phyloP scores from a whole-genome alignment of 2,113 vertebrate species.

The Aythya baeri region DNA sequence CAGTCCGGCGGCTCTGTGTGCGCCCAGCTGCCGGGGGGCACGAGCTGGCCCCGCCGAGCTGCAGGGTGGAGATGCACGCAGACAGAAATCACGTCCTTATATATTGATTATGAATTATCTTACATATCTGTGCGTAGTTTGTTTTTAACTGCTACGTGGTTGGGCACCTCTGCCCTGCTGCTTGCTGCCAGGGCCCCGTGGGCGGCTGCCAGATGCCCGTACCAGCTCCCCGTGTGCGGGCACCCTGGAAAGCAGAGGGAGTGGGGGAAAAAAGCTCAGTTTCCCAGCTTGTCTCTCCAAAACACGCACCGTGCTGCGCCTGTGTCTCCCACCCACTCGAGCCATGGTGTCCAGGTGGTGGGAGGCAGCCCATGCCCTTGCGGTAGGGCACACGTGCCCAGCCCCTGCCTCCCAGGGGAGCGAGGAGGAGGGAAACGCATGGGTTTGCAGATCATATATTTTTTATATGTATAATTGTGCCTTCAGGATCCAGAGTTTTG shows the following conservation, averaged over 20 bases:
- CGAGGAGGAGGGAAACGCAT: background rate
- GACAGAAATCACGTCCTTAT: background rate
- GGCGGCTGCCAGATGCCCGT: background rate
- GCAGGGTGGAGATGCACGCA: too few species aligned
- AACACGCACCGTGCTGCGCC: background rate
- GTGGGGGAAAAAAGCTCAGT: rapidly evolving
- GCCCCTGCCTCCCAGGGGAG: rapidly evolving
- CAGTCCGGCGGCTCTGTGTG: background rate
- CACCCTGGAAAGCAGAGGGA: background rate
- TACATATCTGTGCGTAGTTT: background rate
- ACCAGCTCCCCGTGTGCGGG: rapidly evolving
- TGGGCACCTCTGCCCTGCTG: background rate
- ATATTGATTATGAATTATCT: too few species aligned
- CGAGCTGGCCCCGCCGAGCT: background rate
- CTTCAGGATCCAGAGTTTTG: background rate
- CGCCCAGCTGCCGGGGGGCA: background rate
- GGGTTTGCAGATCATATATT: background rate
- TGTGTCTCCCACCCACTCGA: background rate
- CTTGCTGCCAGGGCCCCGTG: rapidly evolving
- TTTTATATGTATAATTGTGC: background rate
- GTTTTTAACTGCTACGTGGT: background rate
- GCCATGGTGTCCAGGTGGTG: background rate
- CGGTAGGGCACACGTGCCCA: rapidly evolving
- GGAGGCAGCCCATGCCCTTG: background rate
- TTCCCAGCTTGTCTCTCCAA: background rate